These are phyloP conservation scores for Prunella strophiata DNA, from an alignment of 2,797 vertebrate species.

Conservation along the genomic window DNA sequence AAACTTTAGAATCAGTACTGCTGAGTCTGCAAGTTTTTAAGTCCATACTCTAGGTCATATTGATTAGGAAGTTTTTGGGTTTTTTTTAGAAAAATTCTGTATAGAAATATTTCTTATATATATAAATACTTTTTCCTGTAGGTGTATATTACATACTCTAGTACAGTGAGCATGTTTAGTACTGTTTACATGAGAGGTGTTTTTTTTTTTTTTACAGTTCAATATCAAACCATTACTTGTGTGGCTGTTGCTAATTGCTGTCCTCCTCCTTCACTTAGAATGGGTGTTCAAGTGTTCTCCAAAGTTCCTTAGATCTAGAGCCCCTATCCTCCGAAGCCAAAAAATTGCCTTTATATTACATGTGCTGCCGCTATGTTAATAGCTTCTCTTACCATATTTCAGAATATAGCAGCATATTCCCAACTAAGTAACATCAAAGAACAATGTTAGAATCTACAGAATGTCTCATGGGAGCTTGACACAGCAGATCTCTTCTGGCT, in stretches of 20 bases:
- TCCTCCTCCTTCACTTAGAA: background rate
- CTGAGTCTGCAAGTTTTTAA: background rate
- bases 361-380: background rate
- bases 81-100: background rate
- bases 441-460: background rate
- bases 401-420: background rate
- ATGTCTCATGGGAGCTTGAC: background rate
- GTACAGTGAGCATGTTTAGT: background rate
- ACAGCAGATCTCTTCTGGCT: background rate
- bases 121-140: background rate
- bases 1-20: background rate
- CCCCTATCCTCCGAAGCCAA: background rate
- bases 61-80: background rate
- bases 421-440: background rate
- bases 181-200: background rate
- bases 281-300: background rate
- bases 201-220: background rate
- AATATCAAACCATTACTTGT: background rate
- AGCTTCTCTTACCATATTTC: background rate
- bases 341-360: background rate
- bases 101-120: background rate
- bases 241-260: background rate
- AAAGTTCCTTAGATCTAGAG: background rate
- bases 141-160: accelerated
- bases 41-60: background rate